Conservation (phyloP, 2,888 invertebrate species). For the Hirtodrosophila cameraria region DNA sequence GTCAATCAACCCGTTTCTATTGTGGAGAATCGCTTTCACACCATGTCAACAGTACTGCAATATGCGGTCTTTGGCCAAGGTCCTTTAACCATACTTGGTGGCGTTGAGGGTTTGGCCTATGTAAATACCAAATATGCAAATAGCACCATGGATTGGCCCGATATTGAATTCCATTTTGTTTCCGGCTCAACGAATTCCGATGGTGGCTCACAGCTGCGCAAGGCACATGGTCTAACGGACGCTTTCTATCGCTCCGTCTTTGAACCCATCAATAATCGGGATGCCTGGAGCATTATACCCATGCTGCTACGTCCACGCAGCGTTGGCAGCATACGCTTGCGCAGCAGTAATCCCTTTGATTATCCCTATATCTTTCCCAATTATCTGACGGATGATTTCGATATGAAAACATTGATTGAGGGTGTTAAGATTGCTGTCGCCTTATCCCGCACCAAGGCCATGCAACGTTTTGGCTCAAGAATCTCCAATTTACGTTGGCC, state of each 20-base stretch:
- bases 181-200: conserved; percentile 95
- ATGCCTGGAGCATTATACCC: conserved; percentile 93
- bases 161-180: conserved; percentile 95
- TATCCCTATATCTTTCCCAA: conserved; percentile 96
- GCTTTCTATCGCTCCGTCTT: conserved; percentile 90
- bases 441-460: conserved; percentile 91
- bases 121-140: conserved; percentile 94
- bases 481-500: conserved; percentile 90
- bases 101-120: conserved; percentile 95
- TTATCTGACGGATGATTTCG: conserved; percentile 92
- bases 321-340: conserved; percentile 91
- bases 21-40: conserved; percentile 91
- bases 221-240: conserved; percentile 91
- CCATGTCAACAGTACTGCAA: conserved; percentile 91
- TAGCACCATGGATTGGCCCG: conserved; percentile 91
- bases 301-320: conserved; percentile 94
- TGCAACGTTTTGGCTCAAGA: conserved; percentile 89
- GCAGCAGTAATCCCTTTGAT: conserved; percentile 93
- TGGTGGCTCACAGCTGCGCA: conserved; percentile 91
- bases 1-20: conserved; percentile 92
- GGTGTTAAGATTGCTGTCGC: conserved; percentile 93
- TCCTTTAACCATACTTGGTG: conserved; percentile 93
- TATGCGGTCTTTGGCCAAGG: conserved; percentile 94
- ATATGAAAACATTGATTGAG: conserved; percentile 91
- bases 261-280: conserved; percentile 89